Conservation (phyloP, 2,113 vertebrate species). For the Brachionichthys hirsutus region DNA sequence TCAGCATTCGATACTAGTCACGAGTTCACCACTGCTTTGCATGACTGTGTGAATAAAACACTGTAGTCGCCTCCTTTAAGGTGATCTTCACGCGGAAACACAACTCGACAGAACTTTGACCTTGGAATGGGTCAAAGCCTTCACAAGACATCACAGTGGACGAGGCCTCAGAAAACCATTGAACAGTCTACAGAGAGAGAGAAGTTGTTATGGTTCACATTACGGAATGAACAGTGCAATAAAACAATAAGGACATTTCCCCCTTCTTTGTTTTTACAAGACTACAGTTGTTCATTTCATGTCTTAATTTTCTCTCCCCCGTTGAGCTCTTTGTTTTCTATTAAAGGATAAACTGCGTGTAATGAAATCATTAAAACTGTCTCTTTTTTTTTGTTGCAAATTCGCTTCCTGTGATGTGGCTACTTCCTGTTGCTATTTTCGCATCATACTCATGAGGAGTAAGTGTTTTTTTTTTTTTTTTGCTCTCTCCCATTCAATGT, state of each 20-base stretch:
- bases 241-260: constrained; percentile 54
- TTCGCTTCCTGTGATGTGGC: constrained; percentile 18
- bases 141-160: constrained; percentile 46
- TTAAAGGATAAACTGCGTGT: constrained; percentile 68
- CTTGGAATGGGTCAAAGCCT: constrained; percentile 24
- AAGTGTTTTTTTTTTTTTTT: not conserved
- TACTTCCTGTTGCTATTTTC: constrained; percentile 20
- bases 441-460: constrained; percentile 16
- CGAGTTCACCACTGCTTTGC: constrained; percentile 33
- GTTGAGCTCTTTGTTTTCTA: constrained; percentile 36
- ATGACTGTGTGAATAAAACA: constrained; percentile 40
- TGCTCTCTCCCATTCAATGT: constrained; percentile 22
- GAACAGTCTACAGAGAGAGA: constrained; percentile 65
- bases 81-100: constrained; percentile 37
- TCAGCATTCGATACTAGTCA: constrained; percentile 65
- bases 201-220: constrained; percentile 70
- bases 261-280: constrained; percentile 53
- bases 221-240: constrained; percentile 79
- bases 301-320: constrained; percentile 49
- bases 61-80: constrained; percentile 45
- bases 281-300: constrained; percentile 61
- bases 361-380: constrained; percentile 49
- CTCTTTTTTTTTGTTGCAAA: not conserved
- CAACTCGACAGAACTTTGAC: constrained; percentile 55
- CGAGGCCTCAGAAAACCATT: constrained; percentile 44